Evolutionary conservation across 2,888 invertebrate species (phyloP).

Genomic region (Habrosyne pyritoides): DNA sequence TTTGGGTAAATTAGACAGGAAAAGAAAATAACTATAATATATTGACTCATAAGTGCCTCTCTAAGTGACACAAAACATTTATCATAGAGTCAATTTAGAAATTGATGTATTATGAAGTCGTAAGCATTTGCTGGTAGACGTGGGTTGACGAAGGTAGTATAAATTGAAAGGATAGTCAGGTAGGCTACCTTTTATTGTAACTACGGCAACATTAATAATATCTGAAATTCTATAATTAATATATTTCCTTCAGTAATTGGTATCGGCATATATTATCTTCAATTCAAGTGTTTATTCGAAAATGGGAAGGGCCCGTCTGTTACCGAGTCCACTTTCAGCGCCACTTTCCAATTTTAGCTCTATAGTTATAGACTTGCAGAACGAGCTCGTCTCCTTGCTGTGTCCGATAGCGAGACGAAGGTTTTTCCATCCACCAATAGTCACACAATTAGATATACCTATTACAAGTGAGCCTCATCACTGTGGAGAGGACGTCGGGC

Average conservation of each 20-base stretch:
- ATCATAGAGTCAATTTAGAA: constrained; percentile 4
- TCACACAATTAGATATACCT: too few species aligned
- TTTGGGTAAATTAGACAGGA: not conserved
- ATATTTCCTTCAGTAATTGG: not conserved
- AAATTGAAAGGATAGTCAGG: constrained; percentile 1
- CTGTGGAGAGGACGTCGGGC: too few species aligned
- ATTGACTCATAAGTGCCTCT: not conserved
- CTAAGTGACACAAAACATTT: not conserved
- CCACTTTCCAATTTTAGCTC: too few species aligned
- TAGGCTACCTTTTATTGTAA: constrained; percentile 4
- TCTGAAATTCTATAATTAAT: constrained; percentile 2
- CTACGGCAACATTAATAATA: constrained; percentile 1
- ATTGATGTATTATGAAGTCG: constrained; percentile 8
- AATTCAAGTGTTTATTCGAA: too few species aligned
- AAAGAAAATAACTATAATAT: not conserved
- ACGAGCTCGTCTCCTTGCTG: too few species aligned
- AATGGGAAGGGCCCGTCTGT: too few species aligned
- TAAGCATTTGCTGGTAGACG: constrained; percentile 4
- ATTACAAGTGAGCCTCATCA: too few species aligned
- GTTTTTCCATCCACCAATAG: too few species aligned
- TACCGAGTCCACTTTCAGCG: too few species aligned
- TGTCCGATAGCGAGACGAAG: too few species aligned
- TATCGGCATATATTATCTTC: too few species aligned
- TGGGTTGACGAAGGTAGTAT: constrained; percentile 9
- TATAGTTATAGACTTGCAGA: too few species aligned